Evolutionary conservation across 2,797 vertebrate species (phyloP), one percentile per base, ranked within the genome.

Genomic region (Hirundo rustica): DNA sequence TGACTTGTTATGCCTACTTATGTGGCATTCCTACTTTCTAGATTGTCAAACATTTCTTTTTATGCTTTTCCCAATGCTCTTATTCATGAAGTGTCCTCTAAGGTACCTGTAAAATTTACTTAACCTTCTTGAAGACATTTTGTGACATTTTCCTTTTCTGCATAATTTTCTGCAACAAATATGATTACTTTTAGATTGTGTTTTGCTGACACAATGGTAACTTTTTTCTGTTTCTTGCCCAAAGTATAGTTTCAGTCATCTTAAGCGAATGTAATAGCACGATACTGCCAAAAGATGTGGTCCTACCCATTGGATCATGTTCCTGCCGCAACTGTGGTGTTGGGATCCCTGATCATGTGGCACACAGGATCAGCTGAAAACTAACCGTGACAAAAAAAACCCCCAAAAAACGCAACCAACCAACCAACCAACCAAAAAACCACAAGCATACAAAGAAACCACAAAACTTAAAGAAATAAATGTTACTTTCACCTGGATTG

Each of bases 221-320:
- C 60, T 92, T 55, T 55, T 44, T 29, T 96, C 79, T 95, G 13
- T 80, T 23, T 80, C 85, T 91, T 86, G 73, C 47, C 82, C 66
- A 22, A 72, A 79, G 22, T 72, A 74, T 48, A 62, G 95, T 96
- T 95, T 96, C 96, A 95, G 94, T 95, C 95, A 96, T 96, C 96
- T 96, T 96, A 74, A 94, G 96, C 92, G 50, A 30, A 14, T 34
- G 11, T 82, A 73, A 62, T 26, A 76, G 36, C 45, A 82, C 68
- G 47, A 16, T 85, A 45, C 57, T 89, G 53, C 84, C 48, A 82
- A 64, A 93, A 87, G 26, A 58, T 70, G 44, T 50, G 51, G 17
- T 88, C 48, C 44, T 75, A 14, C 9, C 14, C 20, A 10, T 18
- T 38, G 50, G 57, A 65, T 45, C 25, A 9, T 55, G 30, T 86